A percentile compares a stretch with the other conserved stretches of the same genome.
phyloP scores from a whole-genome alignment of 2,113 vertebrate species.

The Anas platyrhynchos region DNA sequence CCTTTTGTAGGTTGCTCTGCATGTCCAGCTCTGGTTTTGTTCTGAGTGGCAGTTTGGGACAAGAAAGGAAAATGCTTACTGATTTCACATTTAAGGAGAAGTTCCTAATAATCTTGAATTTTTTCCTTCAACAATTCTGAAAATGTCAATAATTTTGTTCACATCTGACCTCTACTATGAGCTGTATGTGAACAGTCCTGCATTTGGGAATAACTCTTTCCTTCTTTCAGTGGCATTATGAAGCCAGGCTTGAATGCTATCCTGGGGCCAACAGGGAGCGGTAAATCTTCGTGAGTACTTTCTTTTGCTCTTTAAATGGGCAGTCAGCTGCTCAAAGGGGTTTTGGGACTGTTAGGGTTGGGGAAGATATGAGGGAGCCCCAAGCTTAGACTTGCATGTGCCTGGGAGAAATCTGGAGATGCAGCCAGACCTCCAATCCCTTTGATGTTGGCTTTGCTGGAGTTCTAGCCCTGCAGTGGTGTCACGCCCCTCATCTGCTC shows the following conservation, averaged over 20 bases:
- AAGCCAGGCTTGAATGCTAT: slow-evolving; percentile 86
- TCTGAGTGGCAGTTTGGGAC: background rate
- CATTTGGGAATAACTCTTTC: slow-evolving; percentile 13
- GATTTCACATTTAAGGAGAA: background rate
- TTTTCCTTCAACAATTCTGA: background rate
- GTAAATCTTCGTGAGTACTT: slow-evolving; percentile 87
- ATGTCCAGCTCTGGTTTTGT: background rate
- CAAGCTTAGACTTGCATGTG: background rate
- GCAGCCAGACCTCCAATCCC: background rate
- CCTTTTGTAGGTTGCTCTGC: background rate
- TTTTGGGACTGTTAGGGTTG: background rate
- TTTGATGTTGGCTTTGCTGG: background rate
- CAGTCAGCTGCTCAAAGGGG: background rate
- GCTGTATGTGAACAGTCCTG: background rate
- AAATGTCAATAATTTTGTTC: background rate
- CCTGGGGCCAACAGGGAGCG: slow-evolving; percentile 83
- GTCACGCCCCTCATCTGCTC: background rate
- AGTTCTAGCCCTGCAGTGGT: background rate
- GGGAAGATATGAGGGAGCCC: background rate
- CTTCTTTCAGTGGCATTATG: slow-evolving; percentile 82
- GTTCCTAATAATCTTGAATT: background rate
- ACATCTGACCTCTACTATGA: background rate
- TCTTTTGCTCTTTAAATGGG: background rate
- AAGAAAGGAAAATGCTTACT: background rate
- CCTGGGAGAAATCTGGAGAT: background rate